Conservation (phyloP, 2,888 invertebrate species). For the Lepidochrysops patricia region DNA sequence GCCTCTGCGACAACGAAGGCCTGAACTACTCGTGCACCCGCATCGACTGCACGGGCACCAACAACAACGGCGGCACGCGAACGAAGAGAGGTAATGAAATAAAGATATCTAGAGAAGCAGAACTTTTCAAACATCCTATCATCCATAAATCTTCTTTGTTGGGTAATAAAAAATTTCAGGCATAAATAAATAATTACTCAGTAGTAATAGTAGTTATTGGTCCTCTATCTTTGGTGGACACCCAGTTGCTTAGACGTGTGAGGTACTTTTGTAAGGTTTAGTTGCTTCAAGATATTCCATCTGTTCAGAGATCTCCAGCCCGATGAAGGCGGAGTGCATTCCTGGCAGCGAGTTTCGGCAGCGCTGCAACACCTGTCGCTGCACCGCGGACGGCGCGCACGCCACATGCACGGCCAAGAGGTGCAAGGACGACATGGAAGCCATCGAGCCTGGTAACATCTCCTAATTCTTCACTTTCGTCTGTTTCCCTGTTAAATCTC, state of each 20-base stretch:
- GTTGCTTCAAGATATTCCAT: neutral
- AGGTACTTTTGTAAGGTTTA: too few species aligned
- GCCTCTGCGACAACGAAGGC: conserved; percentile 60
- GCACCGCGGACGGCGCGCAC: conserved; percentile 55
- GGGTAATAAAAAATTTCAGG: neutral
- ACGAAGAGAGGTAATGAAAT: conserved; percentile 42
- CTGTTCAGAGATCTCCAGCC: conserved; percentile 37
- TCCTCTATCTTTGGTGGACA: too few species aligned
- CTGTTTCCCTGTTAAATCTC: neutral
- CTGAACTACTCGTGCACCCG: conserved; percentile 62
- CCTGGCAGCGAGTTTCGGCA: conserved; percentile 51
- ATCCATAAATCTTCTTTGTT: too few species aligned
- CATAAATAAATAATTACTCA: too few species aligned
- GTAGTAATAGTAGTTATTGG: too few species aligned
- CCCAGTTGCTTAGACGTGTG: too few species aligned
- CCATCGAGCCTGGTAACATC: conserved; percentile 23
- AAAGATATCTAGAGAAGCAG: too few species aligned
- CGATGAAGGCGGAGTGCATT: conserved; percentile 38
- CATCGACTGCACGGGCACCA: conserved; percentile 53
- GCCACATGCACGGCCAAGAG: conserved; percentile 58
- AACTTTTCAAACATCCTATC: too few species aligned
- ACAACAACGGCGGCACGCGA: conserved; percentile 37
- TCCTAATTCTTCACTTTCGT: conserved; percentile 21
- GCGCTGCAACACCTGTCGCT: conserved; percentile 66
- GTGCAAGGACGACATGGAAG: conserved; percentile 35